Percentiles rank a stretch among this genome's conserved stretches.
Evolutionary conservation across 2,797 vertebrate genomes (phyloP).

Genomic region (Xenentodon cancila): DNA sequence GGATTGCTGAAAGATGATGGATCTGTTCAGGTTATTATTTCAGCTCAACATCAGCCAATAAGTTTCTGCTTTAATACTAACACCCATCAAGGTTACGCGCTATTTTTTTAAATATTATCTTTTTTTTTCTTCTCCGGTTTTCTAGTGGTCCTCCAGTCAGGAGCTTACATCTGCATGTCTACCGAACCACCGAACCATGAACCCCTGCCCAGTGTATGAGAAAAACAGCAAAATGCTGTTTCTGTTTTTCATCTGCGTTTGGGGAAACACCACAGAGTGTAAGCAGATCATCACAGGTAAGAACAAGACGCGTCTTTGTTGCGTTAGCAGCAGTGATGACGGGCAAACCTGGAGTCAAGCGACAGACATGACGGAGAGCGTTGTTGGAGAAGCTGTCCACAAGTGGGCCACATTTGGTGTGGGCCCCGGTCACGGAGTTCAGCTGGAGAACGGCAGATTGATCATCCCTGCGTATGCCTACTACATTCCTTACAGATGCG

Average conservation of each 20-base stretch:
- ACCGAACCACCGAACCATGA: slow-evolving; percentile 89
- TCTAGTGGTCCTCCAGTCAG: slow-evolving; percentile 80
- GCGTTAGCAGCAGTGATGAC: slow-evolving; percentile 81
- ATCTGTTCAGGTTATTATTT: slow-evolving; percentile 81
- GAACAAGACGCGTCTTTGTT: slow-evolving; percentile 87
- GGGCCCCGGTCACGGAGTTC: slow-evolving; percentile 92
- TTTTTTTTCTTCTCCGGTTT: slow-evolving; percentile 2
- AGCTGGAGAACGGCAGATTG: slow-evolving; percentile 84
- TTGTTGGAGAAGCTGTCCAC: slow-evolving; percentile 75
- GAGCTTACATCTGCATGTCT: slow-evolving; percentile 73
- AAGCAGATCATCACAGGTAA: slow-evolving; percentile 84
- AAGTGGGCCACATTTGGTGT: slow-evolving; percentile 93
- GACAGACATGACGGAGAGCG: slow-evolving; percentile 84
- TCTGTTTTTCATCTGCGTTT: slow-evolving; percentile 91
- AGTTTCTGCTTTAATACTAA: neutral
- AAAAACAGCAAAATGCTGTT: slow-evolving; percentile 78
- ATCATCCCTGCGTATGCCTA: slow-evolving; percentile 88
- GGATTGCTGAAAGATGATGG: slow-evolving; percentile 74
- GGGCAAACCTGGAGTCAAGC: slow-evolving; percentile 83
- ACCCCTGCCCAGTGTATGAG: slow-evolving; percentile 91
- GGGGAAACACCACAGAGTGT: slow-evolving; percentile 71
- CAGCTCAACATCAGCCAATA: neutral
- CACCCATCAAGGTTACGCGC: neutral
- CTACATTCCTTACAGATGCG: slow-evolving; percentile 72
- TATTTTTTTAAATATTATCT: slow-evolving; percentile 8